Conservation (phyloP, 2,113 vertebrate genomes). For the Catharus bicknelli region DNA sequence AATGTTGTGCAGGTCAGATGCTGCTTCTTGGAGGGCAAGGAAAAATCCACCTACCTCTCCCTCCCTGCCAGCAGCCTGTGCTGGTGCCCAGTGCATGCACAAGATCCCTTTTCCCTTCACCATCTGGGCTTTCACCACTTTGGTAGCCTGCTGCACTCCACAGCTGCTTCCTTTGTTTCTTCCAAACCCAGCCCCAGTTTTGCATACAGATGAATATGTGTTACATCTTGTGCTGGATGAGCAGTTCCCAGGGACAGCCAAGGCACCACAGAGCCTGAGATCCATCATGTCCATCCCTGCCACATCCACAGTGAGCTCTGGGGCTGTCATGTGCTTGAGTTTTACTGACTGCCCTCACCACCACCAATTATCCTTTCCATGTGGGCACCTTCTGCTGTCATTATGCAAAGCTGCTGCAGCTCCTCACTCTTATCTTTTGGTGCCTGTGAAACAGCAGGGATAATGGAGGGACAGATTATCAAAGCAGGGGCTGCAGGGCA, state of each 20-base stretch:
- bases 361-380: not conserved
- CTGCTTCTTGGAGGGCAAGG: not conserved
- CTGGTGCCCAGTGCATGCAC: not conserved
- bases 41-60: not conserved
- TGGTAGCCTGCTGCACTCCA: not conserved
- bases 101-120: not conserved
- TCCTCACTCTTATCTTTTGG: not conserved
- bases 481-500: not conserved
- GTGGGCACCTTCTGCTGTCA: not conserved
- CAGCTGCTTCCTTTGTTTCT: slow-evolving; percentile 18
- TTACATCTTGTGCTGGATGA: not conserved
- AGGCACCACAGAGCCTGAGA: accelerated
- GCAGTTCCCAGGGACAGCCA: not conserved
- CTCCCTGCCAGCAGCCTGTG: accelerated
- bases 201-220: not conserved
- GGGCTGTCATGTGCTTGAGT: not conserved
- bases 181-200: not conserved
- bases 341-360: not conserved
- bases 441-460: not conserved
- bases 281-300: not conserved
- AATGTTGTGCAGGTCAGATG: not conserved
- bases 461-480: not conserved
- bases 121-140: not conserved
- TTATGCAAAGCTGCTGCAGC: not conserved
- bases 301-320: accelerated